A percentile compares a stretch with the other conserved stretches of the same genome.
Conservation (phyloP, 2,888 invertebrate species). For the Heteromyza rotundicornis region DNA sequence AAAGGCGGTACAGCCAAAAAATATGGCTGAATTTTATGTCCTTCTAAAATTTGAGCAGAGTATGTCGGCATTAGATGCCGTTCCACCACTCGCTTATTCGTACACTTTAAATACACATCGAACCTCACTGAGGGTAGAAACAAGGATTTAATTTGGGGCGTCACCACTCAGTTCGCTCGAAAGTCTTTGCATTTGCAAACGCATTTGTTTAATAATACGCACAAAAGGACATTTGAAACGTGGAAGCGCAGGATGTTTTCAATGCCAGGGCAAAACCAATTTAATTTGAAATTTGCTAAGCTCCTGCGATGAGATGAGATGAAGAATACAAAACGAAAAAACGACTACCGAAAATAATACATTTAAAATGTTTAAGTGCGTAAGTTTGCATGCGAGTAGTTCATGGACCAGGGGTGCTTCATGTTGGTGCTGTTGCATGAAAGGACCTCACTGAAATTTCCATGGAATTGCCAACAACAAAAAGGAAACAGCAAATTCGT, state of each 20-base stretch:
- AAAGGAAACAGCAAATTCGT: background rate
- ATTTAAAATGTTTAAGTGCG: background rate
- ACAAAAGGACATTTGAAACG: slow-evolving; percentile 2
- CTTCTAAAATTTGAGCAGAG: too few relatives aligned
- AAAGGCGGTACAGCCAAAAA: too few relatives aligned
- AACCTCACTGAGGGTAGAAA: background rate
- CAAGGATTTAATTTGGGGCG: background rate
- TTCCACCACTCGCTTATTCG: too few relatives aligned
- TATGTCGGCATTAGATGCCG: too few relatives aligned
- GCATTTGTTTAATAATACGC: background rate
- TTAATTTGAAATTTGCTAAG: background rate
- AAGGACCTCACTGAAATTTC: background rate
- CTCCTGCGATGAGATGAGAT: background rate
- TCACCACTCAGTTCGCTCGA: background rate
- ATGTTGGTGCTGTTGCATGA: background rate
- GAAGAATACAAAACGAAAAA: too few relatives aligned
- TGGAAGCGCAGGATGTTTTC: background rate
- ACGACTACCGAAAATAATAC: too few relatives aligned
- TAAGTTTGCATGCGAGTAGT: too few relatives aligned
- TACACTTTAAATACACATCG: too few relatives aligned
- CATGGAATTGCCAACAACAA: background rate
- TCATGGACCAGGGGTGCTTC: background rate
- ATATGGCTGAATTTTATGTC: too few relatives aligned
- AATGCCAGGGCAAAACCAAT: background rate
- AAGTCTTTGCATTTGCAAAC: background rate